phyloP scores from a whole-genome alignment of 2,797 vertebrate genomes.

The Gymnoscopelus braueri region DNA sequence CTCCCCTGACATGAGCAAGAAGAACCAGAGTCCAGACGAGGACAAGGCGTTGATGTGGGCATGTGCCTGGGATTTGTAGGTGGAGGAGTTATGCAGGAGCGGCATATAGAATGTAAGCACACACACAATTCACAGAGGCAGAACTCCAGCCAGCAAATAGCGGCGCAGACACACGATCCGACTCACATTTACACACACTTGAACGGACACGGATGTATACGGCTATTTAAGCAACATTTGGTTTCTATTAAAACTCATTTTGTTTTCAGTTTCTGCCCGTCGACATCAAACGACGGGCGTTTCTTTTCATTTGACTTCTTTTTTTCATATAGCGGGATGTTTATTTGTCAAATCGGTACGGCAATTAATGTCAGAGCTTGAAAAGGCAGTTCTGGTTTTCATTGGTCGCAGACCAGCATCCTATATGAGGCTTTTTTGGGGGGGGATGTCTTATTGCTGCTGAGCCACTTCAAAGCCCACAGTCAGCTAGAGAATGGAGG shows the following conservation, averaged over 20 bases:
- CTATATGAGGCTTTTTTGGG: constrained; percentile 9
- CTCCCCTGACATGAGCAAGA: constrained; percentile 13
- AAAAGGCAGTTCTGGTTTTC: constrained; percentile 5
- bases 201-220: constrained; percentile 13
- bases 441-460: not conserved
- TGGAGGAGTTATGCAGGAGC: constrained; percentile 23
- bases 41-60: constrained; percentile 31
- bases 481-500: constrained; percentile 18
- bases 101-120: not conserved
- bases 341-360: constrained; percentile 38
- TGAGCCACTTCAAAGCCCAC: constrained; percentile 43
- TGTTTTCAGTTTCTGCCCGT: constrained; percentile 22
- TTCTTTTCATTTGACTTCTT: constrained; percentile 3
- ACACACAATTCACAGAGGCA: constrained; percentile 16
- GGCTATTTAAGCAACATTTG: constrained; percentile 40
- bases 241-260: constrained; percentile 36
- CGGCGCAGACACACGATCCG: not conserved
- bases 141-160: constrained; percentile 11
- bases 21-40: constrained; percentile 18
- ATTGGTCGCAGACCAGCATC: constrained; percentile 26
- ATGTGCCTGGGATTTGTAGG: constrained; percentile 19
- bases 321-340: constrained; percentile 19
- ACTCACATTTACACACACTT: constrained; percentile 36
- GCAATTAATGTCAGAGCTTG: constrained; percentile 37
- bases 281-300: constrained; percentile 13